phyloP scores from a whole-genome alignment of 92 coral and sea anemone genomes.

The Epizoanthus stellaris region DNA sequence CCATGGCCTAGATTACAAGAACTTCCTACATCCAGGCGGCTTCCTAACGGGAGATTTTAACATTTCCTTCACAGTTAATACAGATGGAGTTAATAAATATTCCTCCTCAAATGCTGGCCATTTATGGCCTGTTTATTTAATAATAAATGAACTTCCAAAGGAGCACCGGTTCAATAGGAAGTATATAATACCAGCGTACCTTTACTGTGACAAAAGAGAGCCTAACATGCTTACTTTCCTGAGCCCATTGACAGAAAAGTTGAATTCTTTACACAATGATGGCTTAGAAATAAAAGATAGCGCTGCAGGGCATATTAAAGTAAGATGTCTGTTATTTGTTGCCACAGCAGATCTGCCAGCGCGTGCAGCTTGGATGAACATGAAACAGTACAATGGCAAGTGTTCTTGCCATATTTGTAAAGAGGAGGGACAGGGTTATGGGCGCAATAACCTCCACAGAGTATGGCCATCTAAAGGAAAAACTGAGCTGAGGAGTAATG shows the following conservation, averaged over 20 bases:
- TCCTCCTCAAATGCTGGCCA: slow-evolving; percentile 65
- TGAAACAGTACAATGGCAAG: slow-evolving; percentile 65
- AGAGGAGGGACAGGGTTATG: slow-evolving; percentile 61
- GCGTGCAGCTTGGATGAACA: slow-evolving; percentile 57
- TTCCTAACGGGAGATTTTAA: slow-evolving; percentile 44
- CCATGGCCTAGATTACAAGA: slow-evolving; percentile 5
- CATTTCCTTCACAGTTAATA: slow-evolving; percentile 64
- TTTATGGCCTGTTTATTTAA: slow-evolving; percentile 67
- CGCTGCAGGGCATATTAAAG: slow-evolving; percentile 55
- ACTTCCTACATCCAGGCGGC: slow-evolving; percentile 56
- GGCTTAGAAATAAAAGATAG: slow-evolving; percentile 53
- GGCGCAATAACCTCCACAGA: slow-evolving; percentile 58
- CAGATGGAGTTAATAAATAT: slow-evolving; percentile 67
- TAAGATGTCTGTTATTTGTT: slow-evolving; percentile 56
- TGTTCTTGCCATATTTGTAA: slow-evolving; percentile 24
- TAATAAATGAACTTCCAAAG: slow-evolving; percentile 64
- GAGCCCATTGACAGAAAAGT: slow-evolving; percentile 58
- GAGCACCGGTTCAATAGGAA: slow-evolving; percentile 57
- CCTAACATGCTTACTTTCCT: slow-evolving; percentile 64
- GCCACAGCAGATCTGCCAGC: slow-evolving; percentile 61
- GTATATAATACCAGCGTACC: slow-evolving; percentile 62
- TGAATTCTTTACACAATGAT: slow-evolving; percentile 37
- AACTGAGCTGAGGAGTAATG: slow-evolving; percentile 40
- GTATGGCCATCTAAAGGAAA: slow-evolving; percentile 52
- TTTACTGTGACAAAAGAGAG: slow-evolving; percentile 66